Evolutionary conservation across 2,888 invertebrate species (phyloP), one percentile per base, ranked within the genome.

Genomic region (Ganaspis brasiliensis): DNA sequence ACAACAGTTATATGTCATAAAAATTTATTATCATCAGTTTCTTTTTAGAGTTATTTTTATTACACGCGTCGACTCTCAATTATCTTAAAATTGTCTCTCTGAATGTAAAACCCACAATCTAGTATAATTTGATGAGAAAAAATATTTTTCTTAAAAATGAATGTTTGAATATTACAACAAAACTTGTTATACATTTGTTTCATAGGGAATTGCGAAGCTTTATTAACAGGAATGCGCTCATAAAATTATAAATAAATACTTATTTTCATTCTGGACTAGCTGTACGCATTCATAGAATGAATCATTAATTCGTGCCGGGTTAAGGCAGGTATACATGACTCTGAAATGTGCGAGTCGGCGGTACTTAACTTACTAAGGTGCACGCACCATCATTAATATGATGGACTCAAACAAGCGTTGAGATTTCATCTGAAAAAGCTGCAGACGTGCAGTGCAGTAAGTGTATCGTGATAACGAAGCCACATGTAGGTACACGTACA

Each of bases 401-500:
- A 37, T 40, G 40, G 19, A 19, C 21, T 63, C n/a, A 10, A 40
- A 40, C 40, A 40, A 40, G 63, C 59, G 9, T n/a, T 9, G 40
- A 80, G 80, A 82, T 82, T 52, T 74, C 77, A 80, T 82, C 82
- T 82, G 72, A 76, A 78, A 74, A 14, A 24, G 63, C 72, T 35
- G 70, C 73, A 61, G 75, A 75, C 31, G 31, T 57, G 77, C 56
- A 63, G 59, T 73, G 61, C 35, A 76, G 56, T 77, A 74, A 73
- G 79, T 79, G 78, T 79, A 80, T 77, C 78, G 72, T 67, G 80
- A 81, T 81, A 81, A 79, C 77, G 71, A 55, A 52, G 73, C 73
- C 76, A 76, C 75, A 79, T 78, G 79, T 79, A 78, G 82, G 73
- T 80, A 80, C 80, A 79, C 74, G 80, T 74, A 57, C 79, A 77